Base-by-base conservation (phyloP, 2,113 vertebrate species). In the Hydrolagus affinis region DNA sequence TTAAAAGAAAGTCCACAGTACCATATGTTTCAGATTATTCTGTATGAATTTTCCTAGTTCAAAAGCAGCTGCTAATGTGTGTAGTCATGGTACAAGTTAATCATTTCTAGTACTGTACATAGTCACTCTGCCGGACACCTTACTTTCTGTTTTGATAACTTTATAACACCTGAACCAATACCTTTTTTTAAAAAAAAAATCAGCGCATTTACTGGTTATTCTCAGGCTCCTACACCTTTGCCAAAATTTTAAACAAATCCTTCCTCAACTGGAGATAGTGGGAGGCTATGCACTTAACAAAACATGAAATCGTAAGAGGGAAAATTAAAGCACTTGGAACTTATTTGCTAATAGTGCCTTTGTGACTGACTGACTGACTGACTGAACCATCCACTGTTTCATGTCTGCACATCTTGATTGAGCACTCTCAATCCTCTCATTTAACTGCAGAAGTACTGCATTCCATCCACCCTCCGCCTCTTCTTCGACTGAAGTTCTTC, bases 401-500 rank as follows among this genome's bases (percentile, higher is more conserved):
- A 28, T 25, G 14, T 72, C 25, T 78, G 57, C 28, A 83, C 25
- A 66, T 83, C 25, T 73, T 73, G 17, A n/a, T 17, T 78, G 15
- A 8, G 57, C 56, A 56, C 74, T 77, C 9, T 76, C n/a, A n/a
- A 72, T 28, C 57, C 73, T 85, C 78, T 86, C 19, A 69, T 88
- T 89, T 94, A 95, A 89, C 94, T 95, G 85, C 94, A 95, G 60
- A 94, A 95, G 86, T 95, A 95, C 89, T 94, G 94, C 93, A 95
- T 89, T 78, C 92, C 91, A 0, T 94, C 92, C 85, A 93, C 89
- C 85, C 95, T 89, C 85, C 92, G 91, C 72, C 94, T 93, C 90
- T 98, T 98, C 88, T 91, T 94, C 0, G 94, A 94, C 88, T 92
- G 95, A 86, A 98, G 94, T 56, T 96, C 95, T 88, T 97, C 96